A percentile compares a stretch with the other conserved stretches of the same genome.
phyloP scores from a whole-genome alignment of 2,113 vertebrate genomes.

The Miniopterus natalensis region DNA sequence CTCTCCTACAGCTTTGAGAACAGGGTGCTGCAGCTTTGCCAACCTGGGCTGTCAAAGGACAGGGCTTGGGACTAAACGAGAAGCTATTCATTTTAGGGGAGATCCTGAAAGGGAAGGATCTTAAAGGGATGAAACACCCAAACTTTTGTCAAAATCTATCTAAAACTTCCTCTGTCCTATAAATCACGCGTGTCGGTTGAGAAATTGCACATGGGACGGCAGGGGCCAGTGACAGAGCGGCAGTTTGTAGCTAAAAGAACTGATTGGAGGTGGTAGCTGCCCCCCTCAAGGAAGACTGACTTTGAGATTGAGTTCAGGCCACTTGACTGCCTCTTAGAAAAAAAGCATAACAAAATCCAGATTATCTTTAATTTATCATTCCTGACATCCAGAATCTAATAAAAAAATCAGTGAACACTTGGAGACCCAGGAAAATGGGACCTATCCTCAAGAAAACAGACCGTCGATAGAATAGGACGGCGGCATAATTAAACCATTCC shows the following conservation, averaged over 20 bases:
- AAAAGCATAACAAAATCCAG: neutral
- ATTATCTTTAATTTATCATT: neutral
- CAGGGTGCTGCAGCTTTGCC: neutral
- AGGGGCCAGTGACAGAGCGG: neutral
- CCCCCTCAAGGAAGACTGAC: rapidly evolving
- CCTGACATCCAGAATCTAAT: neutral
- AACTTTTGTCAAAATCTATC: neutral
- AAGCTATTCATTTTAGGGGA: neutral
- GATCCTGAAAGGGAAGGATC: neutral
- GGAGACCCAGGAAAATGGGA: neutral
- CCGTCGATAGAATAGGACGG: neutral
- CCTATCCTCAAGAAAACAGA: neutral
- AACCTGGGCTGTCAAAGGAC: neutral
- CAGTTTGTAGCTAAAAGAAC: neutral
- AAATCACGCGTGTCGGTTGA: neutral
- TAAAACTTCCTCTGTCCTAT: neutral
- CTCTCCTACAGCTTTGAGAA: neutral
- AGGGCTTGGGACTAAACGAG: neutral
- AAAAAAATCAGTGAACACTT: neutral
- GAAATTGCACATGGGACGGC: neutral
- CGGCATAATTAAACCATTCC: neutral
- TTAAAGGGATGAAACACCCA: neutral
- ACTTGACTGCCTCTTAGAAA: neutral
- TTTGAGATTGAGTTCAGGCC: neutral
- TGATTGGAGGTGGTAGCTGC: neutral